phyloP scores from a whole-genome alignment of 1,140 invertebrate genomes.

The Drosophila tani region DNA sequence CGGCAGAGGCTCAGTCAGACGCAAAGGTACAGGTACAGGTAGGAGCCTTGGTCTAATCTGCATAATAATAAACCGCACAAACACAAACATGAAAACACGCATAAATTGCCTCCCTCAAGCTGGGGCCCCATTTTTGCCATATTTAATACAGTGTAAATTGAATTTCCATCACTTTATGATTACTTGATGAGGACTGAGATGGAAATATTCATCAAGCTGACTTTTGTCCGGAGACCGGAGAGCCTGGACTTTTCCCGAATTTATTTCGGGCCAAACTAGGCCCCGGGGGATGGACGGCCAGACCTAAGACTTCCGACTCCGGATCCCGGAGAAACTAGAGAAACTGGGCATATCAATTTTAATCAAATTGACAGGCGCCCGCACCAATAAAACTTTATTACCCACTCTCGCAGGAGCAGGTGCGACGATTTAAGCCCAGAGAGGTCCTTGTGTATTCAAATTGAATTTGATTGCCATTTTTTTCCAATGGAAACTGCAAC shows the following conservation, averaged over 20 bases:
- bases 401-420: constrained; percentile 8
- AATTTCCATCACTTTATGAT: constrained; percentile 84
- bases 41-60: constrained; percentile 73
- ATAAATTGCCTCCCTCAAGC: constrained; percentile 55
- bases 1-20: constrained; percentile 9
- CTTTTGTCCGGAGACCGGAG: constrained; percentile 19
- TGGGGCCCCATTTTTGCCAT: constrained; percentile 53
- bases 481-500: background rate
- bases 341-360: constrained; percentile 42
- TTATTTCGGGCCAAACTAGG: constrained; percentile 3
- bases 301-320: background rate
- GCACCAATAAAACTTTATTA: constrained; percentile 49
- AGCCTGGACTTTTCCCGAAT: background rate
- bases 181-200: constrained; percentile 69
- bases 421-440: constrained; percentile 17
- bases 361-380: constrained; percentile 48
- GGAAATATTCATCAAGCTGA: constrained; percentile 63
- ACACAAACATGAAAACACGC: constrained; percentile 34
- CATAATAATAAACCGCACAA: constrained; percentile 80
- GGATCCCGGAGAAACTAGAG: constrained; percentile 10
- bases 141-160: constrained; percentile 82
- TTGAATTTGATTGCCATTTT: constrained; percentile 47
- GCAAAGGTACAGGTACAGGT: constrained; percentile 48
- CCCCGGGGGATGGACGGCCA: background rate
- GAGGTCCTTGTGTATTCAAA: constrained; percentile 42